Evolutionary conservation across 2,888 invertebrate genomes (phyloP), one percentile per base, ranked within the genome.

Genomic region (Drosophila testacea): DNA sequence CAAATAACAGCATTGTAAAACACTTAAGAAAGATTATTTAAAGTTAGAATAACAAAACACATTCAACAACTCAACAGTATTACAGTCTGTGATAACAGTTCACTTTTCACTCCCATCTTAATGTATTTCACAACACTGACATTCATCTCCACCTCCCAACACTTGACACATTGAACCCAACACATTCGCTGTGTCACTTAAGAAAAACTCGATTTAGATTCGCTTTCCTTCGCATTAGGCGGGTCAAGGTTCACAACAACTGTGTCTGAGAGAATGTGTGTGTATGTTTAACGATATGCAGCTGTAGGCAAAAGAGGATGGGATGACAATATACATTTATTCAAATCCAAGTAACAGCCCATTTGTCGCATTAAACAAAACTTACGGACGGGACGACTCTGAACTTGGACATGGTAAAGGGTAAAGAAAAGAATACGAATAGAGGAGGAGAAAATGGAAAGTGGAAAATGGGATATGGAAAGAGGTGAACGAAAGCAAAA

Each of bases 341-440:
- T 88, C 72, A 83, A 85, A 88, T 85, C 72, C 86, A 59, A 73
- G 81, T 73, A 80, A 88, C 75, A 81, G 72, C 68, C 83, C 86
- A 88, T 85, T 88, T 83, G 80, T 83, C 88, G 83, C 76, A 83
- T 88, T 88, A 83, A 88, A 88, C 80, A 83, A 85, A 78, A 83
- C 73, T 82, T 85, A 70, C 60, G 56, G 32, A 48, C 34, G 36
- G 56, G 13, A 38, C 42, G 48, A 61, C 52, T 32, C 34, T 32
- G 9, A 50, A 39, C 44, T 44, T 7, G 56, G 55, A 68, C 48
- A 54, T n/a, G 61, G 38, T 30, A 50, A 57, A 41, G 34, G 60
- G 27, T 66, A 22, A 32, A 47, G 16, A 9, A 16, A 34, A 55
- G 9, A n/a, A 30, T 4, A n/a, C 6, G n/a, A 5, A 4, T 6